Evolutionary conservation across 2,797 vertebrate genomes (phyloP), one percentile per base, ranked within the genome.

Genomic region (Arrhamphus sclerolepis): DNA sequence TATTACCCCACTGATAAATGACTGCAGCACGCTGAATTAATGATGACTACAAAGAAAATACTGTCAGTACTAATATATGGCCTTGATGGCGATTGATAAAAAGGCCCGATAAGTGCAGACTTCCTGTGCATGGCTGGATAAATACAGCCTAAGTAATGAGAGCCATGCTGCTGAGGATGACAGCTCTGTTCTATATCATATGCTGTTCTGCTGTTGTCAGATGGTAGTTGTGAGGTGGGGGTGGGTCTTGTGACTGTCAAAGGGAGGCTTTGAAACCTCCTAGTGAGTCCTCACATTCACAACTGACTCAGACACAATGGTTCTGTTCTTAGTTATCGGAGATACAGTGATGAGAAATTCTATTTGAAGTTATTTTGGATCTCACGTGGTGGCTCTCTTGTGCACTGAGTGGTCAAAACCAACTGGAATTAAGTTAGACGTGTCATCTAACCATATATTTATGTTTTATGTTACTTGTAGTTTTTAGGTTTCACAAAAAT

Each of bases 131-230:
- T 61, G 77, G 83, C 68, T 77, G 89, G 86, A 84, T 86, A 86
- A 91, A 91, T n/a, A n/a, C n/a, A n/a, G n/a, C n/a, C n/a, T 88
- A 82, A 87, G 88, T 91, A 89, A 90, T 91, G 89, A 84, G 80
- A 84, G 52, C 78, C 75, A 2, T 69, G 80, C 72, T 75, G 70
- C 77, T 16, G 53, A 61, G 77, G 78, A 89, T 88, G 88, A 89
- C 85, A 88, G 83, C 84, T 87, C 83, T 90, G 85, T 80, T 89
- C 88, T 88, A 84, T 84, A 90, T 90, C 82, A 89, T 77, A 69
- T 79, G 72, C 70, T 80, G 68, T 75, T 72, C 69, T 79, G 78
- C 70, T 77, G 69, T 83, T 83, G 53, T 52, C 69, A 54, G 70
- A 70, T 49, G 47, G 72, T 61, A 52, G 52, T 46, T 29, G 47